Conservation (phyloP, 2,113 vertebrate species). For the Amblyornis subalaris region DNA sequence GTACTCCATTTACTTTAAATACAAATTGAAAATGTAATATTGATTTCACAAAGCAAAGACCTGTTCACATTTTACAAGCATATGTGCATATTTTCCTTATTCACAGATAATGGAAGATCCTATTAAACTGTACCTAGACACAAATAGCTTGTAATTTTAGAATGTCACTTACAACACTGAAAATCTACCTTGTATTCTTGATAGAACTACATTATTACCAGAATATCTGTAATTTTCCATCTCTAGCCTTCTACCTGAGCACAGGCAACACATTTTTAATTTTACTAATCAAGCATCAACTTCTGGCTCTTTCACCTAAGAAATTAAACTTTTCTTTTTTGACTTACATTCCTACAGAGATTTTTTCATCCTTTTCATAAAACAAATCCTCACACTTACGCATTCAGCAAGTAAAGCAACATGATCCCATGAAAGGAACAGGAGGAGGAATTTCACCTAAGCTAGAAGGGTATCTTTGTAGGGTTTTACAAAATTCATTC, state of each 20-base stretch:
- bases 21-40: neutral
- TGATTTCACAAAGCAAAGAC: neutral
- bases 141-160: neutral
- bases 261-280: neutral
- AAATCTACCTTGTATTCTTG: neutral
- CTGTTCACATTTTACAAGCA: neutral
- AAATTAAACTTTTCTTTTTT: neutral
- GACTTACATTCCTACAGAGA: neutral
- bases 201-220: neutral
- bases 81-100: neutral
- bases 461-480: neutral
- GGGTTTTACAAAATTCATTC: neutral
- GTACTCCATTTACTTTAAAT: neutral
- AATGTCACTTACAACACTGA: neutral
- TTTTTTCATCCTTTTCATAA: neutral
- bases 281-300: neutral
- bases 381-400: neutral
- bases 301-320: neutral
- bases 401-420: neutral
- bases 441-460: neutral
- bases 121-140: neutral
- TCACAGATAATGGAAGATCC: neutral
- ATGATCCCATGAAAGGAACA: neutral
- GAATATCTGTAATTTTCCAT: neutral
- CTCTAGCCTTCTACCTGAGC: neutral